Conservation (phyloP, 2,113 vertebrate species). For the Himantopus leucocephalus region DNA sequence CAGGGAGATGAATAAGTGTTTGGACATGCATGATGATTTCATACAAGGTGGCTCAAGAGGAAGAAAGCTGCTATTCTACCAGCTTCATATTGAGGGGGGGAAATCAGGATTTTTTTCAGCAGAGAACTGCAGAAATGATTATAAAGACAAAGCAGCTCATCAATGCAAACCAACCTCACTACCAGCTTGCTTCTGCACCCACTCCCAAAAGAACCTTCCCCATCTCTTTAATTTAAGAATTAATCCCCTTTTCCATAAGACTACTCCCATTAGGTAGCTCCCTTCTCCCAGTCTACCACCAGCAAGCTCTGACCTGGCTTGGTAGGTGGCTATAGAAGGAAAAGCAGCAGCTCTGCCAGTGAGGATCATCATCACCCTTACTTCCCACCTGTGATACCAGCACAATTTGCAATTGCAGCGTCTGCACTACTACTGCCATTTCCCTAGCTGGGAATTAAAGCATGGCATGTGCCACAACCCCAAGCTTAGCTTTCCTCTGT, state of each 20-base stretch:
- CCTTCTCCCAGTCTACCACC: neutral
- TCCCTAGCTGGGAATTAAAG: neutral
- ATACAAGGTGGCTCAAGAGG: neutral
- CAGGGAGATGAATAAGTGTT: neutral
- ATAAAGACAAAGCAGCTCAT: neutral
- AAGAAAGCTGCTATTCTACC: neutral
- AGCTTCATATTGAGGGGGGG: neutral
- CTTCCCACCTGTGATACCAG: neutral
- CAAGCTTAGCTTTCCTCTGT: neutral
- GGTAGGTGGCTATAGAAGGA: neutral
- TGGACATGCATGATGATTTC: neutral
- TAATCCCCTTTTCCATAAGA: neutral
- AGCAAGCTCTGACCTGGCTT: neutral
- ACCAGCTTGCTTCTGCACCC: neutral
- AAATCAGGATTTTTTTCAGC: neutral
- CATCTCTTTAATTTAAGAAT: neutral
- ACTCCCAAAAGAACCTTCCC: neutral
- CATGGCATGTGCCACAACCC: neutral
- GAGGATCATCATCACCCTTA: neutral
- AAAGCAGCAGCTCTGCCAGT: neutral
- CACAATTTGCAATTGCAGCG: neutral
- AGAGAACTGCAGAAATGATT: neutral
- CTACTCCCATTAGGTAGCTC: neutral
- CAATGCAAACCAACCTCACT: rapidly evolving
- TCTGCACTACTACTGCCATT: neutral